Conservation (phyloP, 2,888 invertebrate genomes). For the Lacanobia wlatinum region DNA sequence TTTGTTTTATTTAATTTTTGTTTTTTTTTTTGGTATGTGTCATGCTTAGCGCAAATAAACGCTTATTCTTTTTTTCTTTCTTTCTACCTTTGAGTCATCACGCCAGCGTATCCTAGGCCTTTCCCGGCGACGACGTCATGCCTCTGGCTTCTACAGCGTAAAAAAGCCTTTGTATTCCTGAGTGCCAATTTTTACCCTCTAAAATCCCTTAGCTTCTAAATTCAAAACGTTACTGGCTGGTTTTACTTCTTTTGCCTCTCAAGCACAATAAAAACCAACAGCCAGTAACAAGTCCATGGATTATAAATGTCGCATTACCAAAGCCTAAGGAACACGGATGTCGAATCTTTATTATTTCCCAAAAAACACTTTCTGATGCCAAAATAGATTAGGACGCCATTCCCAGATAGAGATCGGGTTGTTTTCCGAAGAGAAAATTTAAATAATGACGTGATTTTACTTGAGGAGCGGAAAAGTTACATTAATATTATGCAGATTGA, state of each 20-base stretch:
- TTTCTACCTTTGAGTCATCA: too few relatives aligned
- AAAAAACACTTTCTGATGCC: slow-evolving; percentile 60
- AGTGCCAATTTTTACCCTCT: too few relatives aligned
- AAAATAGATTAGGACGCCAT: slow-evolving; percentile 62
- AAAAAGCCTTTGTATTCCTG: too few relatives aligned
- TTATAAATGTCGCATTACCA: slow-evolving; percentile 51
- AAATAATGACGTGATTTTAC: slow-evolving; percentile 64
- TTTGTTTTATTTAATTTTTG: too few relatives aligned
- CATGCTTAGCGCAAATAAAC: too few relatives aligned
- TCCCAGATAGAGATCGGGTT: slow-evolving; percentile 63
- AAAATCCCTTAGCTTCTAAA: slow-evolving; percentile 4
- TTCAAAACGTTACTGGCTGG: slow-evolving; percentile 24
- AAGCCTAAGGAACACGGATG: slow-evolving; percentile 46
- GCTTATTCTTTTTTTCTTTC: too few relatives aligned
- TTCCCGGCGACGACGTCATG: too few relatives aligned
- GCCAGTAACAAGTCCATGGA: slow-evolving; percentile 24
- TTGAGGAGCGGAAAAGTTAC: slow-evolving; percentile 61
- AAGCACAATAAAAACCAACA: slow-evolving; percentile 35
- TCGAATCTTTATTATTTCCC: slow-evolving; percentile 55
- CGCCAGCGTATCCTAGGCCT: too few relatives aligned
- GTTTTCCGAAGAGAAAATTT: slow-evolving; percentile 65
- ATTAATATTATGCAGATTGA: slow-evolving; percentile 69
- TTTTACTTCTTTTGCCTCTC: background rate
- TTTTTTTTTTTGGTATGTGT: too few relatives aligned
- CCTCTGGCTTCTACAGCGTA: too few relatives aligned